These are phyloP conservation scores for Cervus canadensis DNA, from an alignment of 2,113 vertebrate genomes.

Conservation along the genomic window DNA sequence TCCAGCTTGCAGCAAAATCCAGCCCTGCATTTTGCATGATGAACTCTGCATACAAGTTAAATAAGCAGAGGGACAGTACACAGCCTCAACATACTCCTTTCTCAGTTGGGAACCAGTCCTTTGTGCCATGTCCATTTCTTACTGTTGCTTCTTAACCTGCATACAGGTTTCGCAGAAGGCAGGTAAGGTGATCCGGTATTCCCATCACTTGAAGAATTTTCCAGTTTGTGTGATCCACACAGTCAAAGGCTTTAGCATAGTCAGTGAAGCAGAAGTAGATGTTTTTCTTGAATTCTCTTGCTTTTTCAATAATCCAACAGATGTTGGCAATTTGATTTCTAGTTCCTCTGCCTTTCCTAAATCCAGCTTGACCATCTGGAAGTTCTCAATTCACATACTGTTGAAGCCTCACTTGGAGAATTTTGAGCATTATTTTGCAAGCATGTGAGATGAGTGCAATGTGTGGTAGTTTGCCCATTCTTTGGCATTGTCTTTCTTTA, in stretches of 20 bases:
- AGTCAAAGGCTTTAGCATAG: background rate
- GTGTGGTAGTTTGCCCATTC: background rate
- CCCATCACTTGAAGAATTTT: background rate
- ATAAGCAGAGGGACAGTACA: background rate
- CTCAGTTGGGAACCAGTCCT: background rate
- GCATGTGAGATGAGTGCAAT: background rate
- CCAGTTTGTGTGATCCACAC: background rate
- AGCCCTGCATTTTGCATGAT: background rate
- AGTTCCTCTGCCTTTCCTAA: background rate
- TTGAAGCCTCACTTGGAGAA: background rate
- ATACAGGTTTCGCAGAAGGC: rapidly evolving
- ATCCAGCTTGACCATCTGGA: background rate
- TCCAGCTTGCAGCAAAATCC: background rate
- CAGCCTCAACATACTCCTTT: background rate
- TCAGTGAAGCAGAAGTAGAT: background rate
- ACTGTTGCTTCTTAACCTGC: background rate
- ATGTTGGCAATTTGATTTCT: background rate
- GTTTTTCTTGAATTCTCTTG: background rate
- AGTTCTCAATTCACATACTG: background rate
- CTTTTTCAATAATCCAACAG: background rate
- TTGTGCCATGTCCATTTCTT: background rate
- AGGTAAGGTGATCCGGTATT: background rate
- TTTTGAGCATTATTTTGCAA: background rate
- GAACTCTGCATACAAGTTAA: background rate
- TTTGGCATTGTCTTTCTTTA: background rate